Percentiles rank a stretch among this genome's conserved stretches.
Conservation (phyloP, 2,113 vertebrate species). For the Danionella cerebrum region DNA sequence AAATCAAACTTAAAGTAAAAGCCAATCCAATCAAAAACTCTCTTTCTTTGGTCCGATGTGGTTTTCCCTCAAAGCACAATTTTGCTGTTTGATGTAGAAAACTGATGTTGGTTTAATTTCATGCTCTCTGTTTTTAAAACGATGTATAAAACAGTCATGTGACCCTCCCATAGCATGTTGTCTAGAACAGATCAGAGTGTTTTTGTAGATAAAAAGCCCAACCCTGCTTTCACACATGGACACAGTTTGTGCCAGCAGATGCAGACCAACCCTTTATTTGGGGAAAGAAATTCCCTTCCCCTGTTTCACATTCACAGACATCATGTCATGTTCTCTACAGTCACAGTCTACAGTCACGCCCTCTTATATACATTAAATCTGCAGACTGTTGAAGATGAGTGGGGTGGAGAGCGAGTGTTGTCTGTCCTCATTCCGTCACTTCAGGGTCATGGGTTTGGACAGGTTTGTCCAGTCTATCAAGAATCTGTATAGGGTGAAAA, state of each 20-base stretch:
- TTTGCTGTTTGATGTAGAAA: too few species aligned
- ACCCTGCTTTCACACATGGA: slow-evolving; percentile 2
- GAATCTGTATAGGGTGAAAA: background rate
- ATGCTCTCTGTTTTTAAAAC: too few species aligned
- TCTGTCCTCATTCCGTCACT: background rate
- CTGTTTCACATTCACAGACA: background rate
- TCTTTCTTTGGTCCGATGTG: too few species aligned
- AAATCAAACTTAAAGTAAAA: too few species aligned
- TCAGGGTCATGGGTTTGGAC: background rate
- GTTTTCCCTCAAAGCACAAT: too few species aligned
- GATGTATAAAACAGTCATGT: background rate
- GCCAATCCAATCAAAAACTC: too few species aligned
- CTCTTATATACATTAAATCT: background rate
- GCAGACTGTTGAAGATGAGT: background rate
- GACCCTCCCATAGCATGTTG: background rate
- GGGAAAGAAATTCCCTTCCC: background rate
- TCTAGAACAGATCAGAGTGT: slow-evolving; percentile 24
- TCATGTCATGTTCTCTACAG: background rate
- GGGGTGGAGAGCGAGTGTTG: background rate
- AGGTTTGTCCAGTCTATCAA: slow-evolving; percentile 15
- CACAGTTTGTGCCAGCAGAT: background rate
- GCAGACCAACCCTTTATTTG: background rate
- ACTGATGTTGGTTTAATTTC: too few species aligned
- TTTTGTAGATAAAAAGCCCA: slow-evolving; percentile 37
- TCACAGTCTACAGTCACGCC: background rate